A percentile compares a stretch with the other conserved stretches of the same genome.
These are phyloP conservation scores for Drosophila elegans DNA, from an alignment of 1,140 invertebrate species.

Conservation along the genomic window DNA sequence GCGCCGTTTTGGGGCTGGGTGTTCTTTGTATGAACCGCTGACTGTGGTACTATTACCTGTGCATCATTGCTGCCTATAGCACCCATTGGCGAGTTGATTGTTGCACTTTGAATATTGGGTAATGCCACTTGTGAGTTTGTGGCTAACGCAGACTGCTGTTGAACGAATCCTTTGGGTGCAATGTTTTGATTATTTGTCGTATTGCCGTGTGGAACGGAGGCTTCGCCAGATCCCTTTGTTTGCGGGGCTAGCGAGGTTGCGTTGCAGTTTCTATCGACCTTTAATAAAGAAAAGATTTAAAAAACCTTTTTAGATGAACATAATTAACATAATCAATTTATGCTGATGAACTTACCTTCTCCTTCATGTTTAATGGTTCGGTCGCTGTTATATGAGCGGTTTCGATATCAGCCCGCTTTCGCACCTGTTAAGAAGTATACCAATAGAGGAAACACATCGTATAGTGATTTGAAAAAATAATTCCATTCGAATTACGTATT, in stretches of 20 bases:
- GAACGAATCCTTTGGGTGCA: conserved; percentile 28
- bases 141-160: conserved; percentile 28
- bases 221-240: conserved; percentile 53
- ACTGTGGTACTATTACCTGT: conserved; percentile 32
- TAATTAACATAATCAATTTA: not conserved
- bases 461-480: too few species aligned
- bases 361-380: conserved; percentile 79
- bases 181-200: conserved; percentile 64
- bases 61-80: conserved; percentile 27
- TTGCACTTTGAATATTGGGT: conserved; percentile 51
- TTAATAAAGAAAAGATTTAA: not conserved
- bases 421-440: conserved; percentile 33
- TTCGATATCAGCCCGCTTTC: conserved; percentile 75
- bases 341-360: conserved; percentile 57
- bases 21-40: conserved; percentile 27
- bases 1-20: conserved; percentile 19
- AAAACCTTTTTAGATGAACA: not conserved
- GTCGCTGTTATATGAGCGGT: conserved; percentile 76
- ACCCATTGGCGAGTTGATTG: conserved; percentile 46
- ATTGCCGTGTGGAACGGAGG: conserved; percentile 47
- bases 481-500: not conserved
- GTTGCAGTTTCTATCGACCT: conserved; percentile 90
- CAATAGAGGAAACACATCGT: too few species aligned
- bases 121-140: conserved; percentile 27
- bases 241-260: conserved; percentile 85